phyloP scores from a whole-genome alignment of 2,888 invertebrate genomes.

The Seira sanloemensis region DNA sequence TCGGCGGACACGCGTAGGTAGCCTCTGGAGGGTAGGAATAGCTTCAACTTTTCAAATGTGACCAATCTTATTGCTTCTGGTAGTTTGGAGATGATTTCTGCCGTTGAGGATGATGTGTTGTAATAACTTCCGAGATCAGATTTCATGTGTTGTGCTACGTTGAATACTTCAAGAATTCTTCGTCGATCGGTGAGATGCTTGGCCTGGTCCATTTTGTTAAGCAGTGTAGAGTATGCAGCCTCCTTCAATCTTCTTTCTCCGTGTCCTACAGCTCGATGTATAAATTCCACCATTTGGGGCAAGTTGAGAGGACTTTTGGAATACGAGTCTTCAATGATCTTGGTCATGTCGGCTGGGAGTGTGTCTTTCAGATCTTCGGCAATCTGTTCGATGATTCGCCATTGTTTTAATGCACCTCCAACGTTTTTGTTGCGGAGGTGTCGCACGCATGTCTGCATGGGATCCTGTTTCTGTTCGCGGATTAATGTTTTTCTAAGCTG shows the following conservation, averaged over 20 bases:
- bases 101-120: constrained; percentile 57
- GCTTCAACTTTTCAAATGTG: constrained; percentile 61
- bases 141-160: constrained; percentile 64
- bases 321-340: constrained; percentile 64
- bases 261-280: constrained; percentile 61
- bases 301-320: constrained; percentile 40
- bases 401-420: constrained; percentile 63
- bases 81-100: constrained; percentile 59
- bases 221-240: constrained; percentile 56
- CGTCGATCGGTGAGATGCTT: constrained; percentile 50
- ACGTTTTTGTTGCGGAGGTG: constrained; percentile 59
- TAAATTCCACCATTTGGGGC: constrained; percentile 50
- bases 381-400: constrained; percentile 62
- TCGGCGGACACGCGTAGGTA: constrained; percentile 60
- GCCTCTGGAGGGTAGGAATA: constrained; percentile 57
- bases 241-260: constrained; percentile 59
- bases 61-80: constrained; percentile 58
- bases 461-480: constrained; percentile 64
- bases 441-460: constrained; percentile 47
- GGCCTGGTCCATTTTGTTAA: constrained; percentile 54
- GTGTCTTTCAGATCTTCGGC: constrained; percentile 66
- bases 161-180: constrained; percentile 58
- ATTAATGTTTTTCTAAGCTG: constrained; percentile 59
- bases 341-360: constrained; percentile 57
- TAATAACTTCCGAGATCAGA: constrained; percentile 57